These are phyloP conservation scores for Pseudonaja textilis DNA, from an alignment of 2,113 vertebrate species.

Conservation along the genomic window DNA sequence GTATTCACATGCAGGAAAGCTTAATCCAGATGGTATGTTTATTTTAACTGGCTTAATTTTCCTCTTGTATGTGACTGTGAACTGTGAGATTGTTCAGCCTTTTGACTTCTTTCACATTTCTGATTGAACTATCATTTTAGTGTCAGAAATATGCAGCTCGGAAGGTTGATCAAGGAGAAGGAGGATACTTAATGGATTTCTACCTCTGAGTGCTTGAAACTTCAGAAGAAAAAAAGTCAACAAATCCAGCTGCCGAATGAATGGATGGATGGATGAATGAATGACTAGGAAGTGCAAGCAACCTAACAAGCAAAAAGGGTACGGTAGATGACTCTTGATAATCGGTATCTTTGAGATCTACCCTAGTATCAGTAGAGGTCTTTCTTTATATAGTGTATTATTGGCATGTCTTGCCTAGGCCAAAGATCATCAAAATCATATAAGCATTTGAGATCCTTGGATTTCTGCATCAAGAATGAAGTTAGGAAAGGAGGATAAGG, in stretches of 20 bases:
- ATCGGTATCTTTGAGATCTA: not conserved
- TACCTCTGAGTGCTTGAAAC: not conserved
- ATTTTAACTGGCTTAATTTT: not conserved
- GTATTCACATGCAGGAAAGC: not conserved
- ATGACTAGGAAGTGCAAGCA: not conserved
- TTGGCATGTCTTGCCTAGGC: not conserved
- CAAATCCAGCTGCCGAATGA: not conserved
- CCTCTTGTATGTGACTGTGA: not conserved
- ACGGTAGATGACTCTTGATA: not conserved
- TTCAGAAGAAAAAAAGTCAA: not conserved
- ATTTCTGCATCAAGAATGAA: not conserved
- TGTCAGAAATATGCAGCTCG: not conserved
- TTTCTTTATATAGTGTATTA: not conserved
- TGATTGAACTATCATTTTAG: not conserved
- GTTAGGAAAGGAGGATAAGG: not conserved
- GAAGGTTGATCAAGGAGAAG: not conserved
- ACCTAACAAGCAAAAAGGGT: not conserved
- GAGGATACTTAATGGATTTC: not conserved
- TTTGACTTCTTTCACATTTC: not conserved
- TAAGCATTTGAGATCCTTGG: not conserved
- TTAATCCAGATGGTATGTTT: not conserved
- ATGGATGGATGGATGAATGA: not conserved
- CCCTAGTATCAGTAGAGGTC: not conserved
- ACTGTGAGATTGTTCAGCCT: not conserved
- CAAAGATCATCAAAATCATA: not conserved